Conservation (phyloP, 2,888 invertebrate genomes). For the Heliconius aoede region DNA sequence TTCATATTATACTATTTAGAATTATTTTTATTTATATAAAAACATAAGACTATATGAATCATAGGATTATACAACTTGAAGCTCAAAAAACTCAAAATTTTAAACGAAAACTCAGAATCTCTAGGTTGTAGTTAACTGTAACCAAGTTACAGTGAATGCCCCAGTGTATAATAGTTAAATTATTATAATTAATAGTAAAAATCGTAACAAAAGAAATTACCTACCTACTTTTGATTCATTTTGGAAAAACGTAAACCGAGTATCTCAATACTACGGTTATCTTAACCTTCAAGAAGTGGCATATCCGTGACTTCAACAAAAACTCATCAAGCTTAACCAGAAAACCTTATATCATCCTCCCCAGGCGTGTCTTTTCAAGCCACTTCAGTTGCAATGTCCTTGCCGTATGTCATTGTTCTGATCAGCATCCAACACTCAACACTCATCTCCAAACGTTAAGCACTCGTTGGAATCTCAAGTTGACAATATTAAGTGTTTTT, state of each 20-base stretch:
- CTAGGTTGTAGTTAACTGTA: no score
- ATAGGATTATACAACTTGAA: no score
- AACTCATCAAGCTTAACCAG: not conserved
- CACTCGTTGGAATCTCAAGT: constrained; percentile 22
- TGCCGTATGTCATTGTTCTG: constrained; percentile 36
- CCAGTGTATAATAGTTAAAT: no score
- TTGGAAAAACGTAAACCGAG: not conserved
- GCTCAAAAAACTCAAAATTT: no score
- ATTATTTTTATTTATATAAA: no score
- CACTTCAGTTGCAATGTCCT: constrained; percentile 25
- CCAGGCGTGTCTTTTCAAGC: constrained; percentile 21
- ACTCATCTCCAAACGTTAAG: constrained; percentile 27
- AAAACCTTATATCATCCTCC: not conserved
- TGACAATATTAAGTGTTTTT: constrained; percentile 7
- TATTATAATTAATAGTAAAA: no score
- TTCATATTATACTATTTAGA: no score
- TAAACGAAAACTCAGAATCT: no score
- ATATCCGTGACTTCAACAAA: not conserved
- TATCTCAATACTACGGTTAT: not conserved
- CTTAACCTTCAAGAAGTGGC: not conserved
- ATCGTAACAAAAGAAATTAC: no score
- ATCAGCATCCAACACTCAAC: constrained; percentile 37
- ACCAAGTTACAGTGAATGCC: no score
- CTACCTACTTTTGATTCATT: no score
- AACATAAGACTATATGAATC: no score